phyloP scores from a whole-genome alignment of 2,113 vertebrate genomes.

The Cyanoderma ruficeps region DNA sequence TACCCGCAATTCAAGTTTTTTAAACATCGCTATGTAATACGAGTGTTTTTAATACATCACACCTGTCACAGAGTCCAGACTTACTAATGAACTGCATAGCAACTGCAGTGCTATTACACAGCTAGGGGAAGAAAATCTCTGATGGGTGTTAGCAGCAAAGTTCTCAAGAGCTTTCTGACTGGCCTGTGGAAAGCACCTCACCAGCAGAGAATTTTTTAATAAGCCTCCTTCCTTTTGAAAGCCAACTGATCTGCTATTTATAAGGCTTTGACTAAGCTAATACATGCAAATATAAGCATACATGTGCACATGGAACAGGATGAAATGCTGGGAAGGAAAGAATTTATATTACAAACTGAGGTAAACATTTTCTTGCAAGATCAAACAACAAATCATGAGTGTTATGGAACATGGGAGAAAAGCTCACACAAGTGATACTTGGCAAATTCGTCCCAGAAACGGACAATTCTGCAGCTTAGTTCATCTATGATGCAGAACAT shows the following conservation, averaged over 20 bases:
- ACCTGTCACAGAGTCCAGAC: neutral
- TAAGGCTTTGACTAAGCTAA: neutral
- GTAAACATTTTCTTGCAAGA: neutral
- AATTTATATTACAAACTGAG: neutral
- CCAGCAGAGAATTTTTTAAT: neutral
- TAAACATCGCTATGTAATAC: neutral
- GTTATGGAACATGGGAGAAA: accelerated
- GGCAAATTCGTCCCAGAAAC: neutral
- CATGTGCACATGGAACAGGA: accelerated
- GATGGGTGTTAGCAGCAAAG: neutral
- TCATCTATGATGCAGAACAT: neutral
- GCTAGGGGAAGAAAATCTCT: neutral
- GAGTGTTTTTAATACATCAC: neutral
- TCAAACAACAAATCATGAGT: neutral
- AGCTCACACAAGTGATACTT: neutral
- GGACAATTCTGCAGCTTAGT: neutral
- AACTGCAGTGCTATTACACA: neutral
- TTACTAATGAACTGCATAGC: neutral
- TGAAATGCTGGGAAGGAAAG: neutral
- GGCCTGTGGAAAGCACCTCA: neutral
- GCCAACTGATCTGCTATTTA: neutral
- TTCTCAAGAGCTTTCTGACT: neutral
- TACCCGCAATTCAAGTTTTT: neutral
- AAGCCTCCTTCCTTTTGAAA: neutral
- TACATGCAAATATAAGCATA: neutral